Conservation (phyloP, 1,140 invertebrate genomes). For the Aphelenchoides fujianensis region DNA sequence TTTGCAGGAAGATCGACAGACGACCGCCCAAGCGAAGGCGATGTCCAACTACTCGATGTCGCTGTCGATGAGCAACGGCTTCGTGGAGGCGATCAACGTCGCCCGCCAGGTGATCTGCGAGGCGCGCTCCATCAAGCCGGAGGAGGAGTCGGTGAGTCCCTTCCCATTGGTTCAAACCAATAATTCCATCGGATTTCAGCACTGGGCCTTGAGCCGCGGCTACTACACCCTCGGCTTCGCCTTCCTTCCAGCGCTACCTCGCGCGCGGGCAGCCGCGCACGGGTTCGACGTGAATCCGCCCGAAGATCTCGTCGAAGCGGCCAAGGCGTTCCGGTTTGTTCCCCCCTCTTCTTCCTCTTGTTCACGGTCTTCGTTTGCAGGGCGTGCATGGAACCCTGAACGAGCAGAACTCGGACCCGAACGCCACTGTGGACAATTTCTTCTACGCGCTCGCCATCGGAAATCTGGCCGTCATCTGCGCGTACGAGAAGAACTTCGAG, state of each 20-base stretch:
- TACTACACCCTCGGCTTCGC: background rate
- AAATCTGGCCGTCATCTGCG: slow-evolving; percentile 68
- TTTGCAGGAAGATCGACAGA: background rate
- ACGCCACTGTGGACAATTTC: background rate
- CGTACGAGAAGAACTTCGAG: slow-evolving; percentile 43
- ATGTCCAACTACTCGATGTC: slow-evolving; percentile 18
- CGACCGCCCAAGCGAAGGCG: slow-evolving; percentile 23
- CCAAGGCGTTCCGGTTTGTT: background rate
- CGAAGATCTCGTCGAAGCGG: background rate
- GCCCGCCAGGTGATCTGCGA: slow-evolving; percentile 63
- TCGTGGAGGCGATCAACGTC: slow-evolving; percentile 22
- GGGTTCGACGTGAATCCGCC: background rate
- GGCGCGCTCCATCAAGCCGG: background rate
- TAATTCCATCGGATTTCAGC: background rate
- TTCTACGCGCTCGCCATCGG: slow-evolving; percentile 74
- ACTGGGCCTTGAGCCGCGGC: background rate
- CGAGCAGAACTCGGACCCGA: background rate
- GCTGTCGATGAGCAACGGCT: slow-evolving; percentile 18
- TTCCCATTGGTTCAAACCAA: background rate
- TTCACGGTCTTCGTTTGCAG: background rate
- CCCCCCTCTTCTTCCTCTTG: background rate
- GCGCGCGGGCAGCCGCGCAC: background rate
- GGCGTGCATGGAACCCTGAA: background rate
- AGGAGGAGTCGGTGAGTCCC: background rate
- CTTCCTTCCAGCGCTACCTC: background rate